These are phyloP conservation scores for Melitaea athalia DNA, from an alignment of 2,888 invertebrate genomes.

Conservation along the genomic window DNA sequence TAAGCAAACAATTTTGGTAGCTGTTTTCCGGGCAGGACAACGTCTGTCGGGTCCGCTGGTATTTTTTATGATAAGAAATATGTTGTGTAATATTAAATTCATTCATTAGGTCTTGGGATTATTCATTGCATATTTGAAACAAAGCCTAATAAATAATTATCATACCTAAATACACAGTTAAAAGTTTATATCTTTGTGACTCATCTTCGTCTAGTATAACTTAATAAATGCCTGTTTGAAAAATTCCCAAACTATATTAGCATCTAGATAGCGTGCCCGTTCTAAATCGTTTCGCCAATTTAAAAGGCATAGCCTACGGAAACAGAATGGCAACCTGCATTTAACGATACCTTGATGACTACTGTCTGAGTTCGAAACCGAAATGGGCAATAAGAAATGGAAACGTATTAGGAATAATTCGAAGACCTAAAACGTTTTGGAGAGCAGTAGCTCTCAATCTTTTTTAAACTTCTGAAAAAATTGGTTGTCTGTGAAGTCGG, in stretches of 20 bases:
- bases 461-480: conserved; percentile 41
- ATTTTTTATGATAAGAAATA: too few species aligned
- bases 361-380: conserved; percentile 51
- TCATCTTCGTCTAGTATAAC: not conserved
- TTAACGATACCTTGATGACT: conserved; percentile 62
- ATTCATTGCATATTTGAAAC: too few species aligned
- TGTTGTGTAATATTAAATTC: too few species aligned
- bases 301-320: conserved; percentile 60
- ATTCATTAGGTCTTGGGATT: too few species aligned
- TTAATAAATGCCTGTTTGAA: not conserved
- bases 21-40: too few species aligned
- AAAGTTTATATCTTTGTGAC: too few species aligned
- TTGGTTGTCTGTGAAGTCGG: too few species aligned
- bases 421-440: conserved; percentile 49
- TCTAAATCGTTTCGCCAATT: conserved; percentile 51
- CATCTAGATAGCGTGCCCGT: conserved; percentile 42
- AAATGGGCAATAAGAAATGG: conserved; percentile 50
- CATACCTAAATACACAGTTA: too few species aligned
- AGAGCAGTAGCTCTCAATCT: conserved; percentile 28
- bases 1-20: too few species aligned
- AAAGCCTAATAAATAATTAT: too few species aligned
- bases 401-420: conserved; percentile 50
- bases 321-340: conserved; percentile 61
- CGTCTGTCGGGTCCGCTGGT: too few species aligned
- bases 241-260: conserved; percentile 26